Evolutionary conservation across 2,797 vertebrate species (phyloP), one percentile per base, ranked within the genome.

Genomic region (Garrulus glandarius): DNA sequence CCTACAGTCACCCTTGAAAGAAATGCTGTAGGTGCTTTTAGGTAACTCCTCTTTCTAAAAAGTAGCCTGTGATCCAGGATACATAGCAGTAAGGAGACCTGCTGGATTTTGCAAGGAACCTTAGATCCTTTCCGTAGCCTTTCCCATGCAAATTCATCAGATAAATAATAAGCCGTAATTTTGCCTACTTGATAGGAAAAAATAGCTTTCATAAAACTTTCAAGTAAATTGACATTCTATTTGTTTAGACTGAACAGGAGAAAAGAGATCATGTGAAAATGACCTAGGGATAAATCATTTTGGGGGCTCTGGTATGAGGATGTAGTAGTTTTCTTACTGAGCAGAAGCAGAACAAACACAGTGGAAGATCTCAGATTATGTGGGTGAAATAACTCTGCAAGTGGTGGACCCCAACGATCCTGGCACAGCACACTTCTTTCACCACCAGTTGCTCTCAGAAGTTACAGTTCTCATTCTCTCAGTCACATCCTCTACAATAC

Each of bases 321-420:
- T 43, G 10, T 22, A 69, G 8, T 8, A 36, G 15, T 32, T 36
- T 69, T 79, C 27, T 53, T 44, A 57, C 23, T 57, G 15, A 46
- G 15, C 8, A 70, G n/a, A 52, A 46, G 34, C 11, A 50, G 18
- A 81, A 52, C 19, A 50, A 60, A 55, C 9, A 4, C 29, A 11
- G 24, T 37, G 11, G 43, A 71, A 68, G 26, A 43, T 30, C 18
- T 64, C 46, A 43, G 37, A 41, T 60, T 27, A 30, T 30, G 16
- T 20, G 11, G 9, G 7, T 63, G 46, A 78, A 91, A 53, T 39
- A 77, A 83, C 7, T 34, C 34, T 52, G 41, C 16, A 80, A 36
- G 9, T 27, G 6, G 6, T 55, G 39, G 16, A 55, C n/a, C 3
- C 15, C 61, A 53, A 63, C 0, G 0, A 29, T 61, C 32, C 20